phyloP scores from a whole-genome alignment of 2,888 invertebrate species.

The Xanthostigma xanthostigma region DNA sequence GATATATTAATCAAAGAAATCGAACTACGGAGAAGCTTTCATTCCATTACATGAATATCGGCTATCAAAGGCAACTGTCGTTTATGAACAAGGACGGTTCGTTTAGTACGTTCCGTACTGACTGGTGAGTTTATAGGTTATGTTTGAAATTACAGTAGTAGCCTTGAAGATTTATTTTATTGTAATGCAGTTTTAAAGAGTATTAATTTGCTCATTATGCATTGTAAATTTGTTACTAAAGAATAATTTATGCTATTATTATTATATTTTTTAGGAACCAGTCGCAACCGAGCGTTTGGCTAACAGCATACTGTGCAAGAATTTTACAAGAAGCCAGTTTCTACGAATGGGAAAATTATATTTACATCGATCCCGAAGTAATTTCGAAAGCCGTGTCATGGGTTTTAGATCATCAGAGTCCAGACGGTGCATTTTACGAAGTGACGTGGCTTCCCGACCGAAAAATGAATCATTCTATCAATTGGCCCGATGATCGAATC shows the following conservation, averaged over 20 bases:
- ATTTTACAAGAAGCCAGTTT: conserved; percentile 85
- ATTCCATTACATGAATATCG: conserved; percentile 78
- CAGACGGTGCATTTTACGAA: conserved; percentile 81
- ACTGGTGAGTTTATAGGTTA: conserved; percentile 48
- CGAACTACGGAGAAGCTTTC: conserved; percentile 63
- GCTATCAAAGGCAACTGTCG: conserved; percentile 79
- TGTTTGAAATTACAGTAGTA: neutral
- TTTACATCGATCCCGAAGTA: conserved; percentile 82
- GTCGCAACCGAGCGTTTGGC: conserved; percentile 76
- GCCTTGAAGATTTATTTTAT: too few relatives aligned
- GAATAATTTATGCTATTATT: too few relatives aligned
- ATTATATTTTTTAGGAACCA: conserved; percentile 46
- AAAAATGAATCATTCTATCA: conserved; percentile 64
- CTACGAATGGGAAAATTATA: conserved; percentile 93
- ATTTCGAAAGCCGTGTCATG: conserved; percentile 75
- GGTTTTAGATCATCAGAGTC: conserved; percentile 72
- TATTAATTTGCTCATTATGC: too few relatives aligned
- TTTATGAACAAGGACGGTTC: conserved; percentile 85
- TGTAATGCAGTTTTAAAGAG: too few relatives aligned
- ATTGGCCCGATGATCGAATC: conserved; percentile 35
- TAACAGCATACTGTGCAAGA: conserved; percentile 81
- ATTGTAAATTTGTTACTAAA: too few relatives aligned
- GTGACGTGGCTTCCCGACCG: conserved; percentile 75
- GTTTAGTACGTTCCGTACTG: conserved; percentile 79
- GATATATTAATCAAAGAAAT: conserved; percentile 76